Evolutionary conservation across 2,113 vertebrate species (phyloP).

Genomic region (Callospermophilus lateralis): DNA sequence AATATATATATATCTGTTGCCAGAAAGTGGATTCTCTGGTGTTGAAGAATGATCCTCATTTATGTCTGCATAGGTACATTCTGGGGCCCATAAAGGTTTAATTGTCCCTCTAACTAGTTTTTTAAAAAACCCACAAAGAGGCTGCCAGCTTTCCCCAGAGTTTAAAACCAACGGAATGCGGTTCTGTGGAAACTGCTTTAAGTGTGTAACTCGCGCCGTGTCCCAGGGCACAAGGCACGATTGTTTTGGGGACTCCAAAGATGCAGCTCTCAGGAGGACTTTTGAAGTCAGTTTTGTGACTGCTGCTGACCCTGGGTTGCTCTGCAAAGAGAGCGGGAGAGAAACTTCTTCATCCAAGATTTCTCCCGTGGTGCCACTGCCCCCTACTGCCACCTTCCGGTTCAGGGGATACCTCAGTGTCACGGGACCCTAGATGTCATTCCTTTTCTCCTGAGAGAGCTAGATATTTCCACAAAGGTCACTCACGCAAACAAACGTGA

Average conservation of each 20-base stretch:
- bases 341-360: background rate
- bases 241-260: conserved; percentile 79
- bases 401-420: background rate
- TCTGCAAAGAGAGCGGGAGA: background rate
- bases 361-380: conserved; percentile 45
- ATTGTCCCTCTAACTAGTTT: conserved; percentile 81
- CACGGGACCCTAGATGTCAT: background rate
- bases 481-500: background rate
- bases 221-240: conserved; percentile 80
- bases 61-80: conserved; percentile 80
- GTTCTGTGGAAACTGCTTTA: conserved; percentile 82
- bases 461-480: background rate
- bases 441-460: background rate
- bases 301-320: conserved; percentile 65
- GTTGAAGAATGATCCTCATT: conserved; percentile 75
- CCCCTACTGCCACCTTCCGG: conserved; percentile 69
- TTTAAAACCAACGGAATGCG: conserved; percentile 77
- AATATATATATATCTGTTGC: conserved; percentile 24
- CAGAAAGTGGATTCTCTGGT: conserved; percentile 65
- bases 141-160: conserved; percentile 83
- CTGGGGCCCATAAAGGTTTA: conserved; percentile 85
- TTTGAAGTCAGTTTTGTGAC: conserved; percentile 79
- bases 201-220: conserved; percentile 73
- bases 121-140: conserved; percentile 77
- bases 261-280: conserved; percentile 77